Conservation (phyloP, 2,888 invertebrate genomes). For the Xanthorhoe spadicearia region DNA sequence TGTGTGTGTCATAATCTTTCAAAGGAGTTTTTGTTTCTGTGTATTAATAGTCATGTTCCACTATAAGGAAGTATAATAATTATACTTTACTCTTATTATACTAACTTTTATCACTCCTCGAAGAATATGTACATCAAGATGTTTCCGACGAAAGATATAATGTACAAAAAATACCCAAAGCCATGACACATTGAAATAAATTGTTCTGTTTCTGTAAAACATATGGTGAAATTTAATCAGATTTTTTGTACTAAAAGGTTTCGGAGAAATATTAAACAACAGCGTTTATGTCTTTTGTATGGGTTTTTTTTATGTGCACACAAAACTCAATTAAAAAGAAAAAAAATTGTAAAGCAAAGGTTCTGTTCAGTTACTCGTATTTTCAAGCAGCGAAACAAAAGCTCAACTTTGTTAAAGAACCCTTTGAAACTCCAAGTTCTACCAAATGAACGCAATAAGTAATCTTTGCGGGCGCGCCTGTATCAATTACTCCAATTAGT, state of each 20-base stretch:
- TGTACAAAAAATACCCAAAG: conserved; percentile 6
- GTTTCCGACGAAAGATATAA: conserved; percentile 17
- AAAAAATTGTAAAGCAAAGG: not conserved
- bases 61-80: not conserved
- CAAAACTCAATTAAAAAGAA: not conserved
- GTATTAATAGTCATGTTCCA: not conserved
- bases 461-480: conserved; percentile 23
- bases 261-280: conserved; percentile 10
- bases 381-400: conserved; percentile 1
- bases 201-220: conserved; percentile 9
- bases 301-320: conserved; percentile 2
- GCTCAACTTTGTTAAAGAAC: conserved; percentile 17
- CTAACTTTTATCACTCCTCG: no score
- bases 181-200: conserved; percentile 32
- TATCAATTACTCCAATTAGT: conserved; percentile 40
- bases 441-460: conserved; percentile 26
- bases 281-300: conserved; percentile 38
- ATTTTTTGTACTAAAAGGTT: conserved; percentile 3
- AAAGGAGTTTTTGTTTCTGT: not conserved
- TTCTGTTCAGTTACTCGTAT: not conserved
- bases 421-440: conserved; percentile 20
- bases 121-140: conserved; percentile 26
- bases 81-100: no score
- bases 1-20: not conserved
- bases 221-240: conserved; percentile 17